These are phyloP conservation scores for Synergus japonicus DNA, from an alignment of 2,888 invertebrate genomes.

Conservation along the genomic window DNA sequence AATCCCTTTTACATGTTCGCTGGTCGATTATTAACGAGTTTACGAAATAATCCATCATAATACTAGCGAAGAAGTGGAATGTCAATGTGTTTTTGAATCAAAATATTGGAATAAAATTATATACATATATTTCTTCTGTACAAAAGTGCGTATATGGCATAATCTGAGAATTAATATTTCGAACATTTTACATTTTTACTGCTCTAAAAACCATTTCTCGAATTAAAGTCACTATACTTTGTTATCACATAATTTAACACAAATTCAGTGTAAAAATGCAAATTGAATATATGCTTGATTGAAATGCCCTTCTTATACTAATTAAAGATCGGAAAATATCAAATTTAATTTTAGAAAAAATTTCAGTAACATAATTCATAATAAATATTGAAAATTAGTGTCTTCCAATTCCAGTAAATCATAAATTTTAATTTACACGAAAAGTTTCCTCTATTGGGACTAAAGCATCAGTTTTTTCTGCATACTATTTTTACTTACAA, in stretches of 20 bases:
- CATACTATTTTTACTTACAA: not conserved
- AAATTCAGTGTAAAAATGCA: not conserved
- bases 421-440: not conserved
- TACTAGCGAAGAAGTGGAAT: not conserved
- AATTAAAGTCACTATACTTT: not conserved
- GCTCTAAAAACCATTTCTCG: not conserved
- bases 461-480: not conserved
- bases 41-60: not conserved
- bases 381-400: no score
- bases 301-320: not conserved
- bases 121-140: not conserved
- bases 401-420: not conserved
- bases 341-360: not conserved
- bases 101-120: not conserved
- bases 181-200: no score
- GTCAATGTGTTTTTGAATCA: not conserved
- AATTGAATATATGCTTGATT: not conserved
- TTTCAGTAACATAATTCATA: not conserved
- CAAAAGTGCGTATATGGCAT: not conserved
- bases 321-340: not conserved
- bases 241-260: not conserved
- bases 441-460: not conserved
- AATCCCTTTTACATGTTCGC: constrained; percentile 10
- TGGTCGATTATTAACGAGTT: constrained; percentile 16
- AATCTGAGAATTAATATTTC: no score